Base-by-base conservation (phyloP, 2,797 vertebrate species). In the Argyrosomus regius region DNA sequence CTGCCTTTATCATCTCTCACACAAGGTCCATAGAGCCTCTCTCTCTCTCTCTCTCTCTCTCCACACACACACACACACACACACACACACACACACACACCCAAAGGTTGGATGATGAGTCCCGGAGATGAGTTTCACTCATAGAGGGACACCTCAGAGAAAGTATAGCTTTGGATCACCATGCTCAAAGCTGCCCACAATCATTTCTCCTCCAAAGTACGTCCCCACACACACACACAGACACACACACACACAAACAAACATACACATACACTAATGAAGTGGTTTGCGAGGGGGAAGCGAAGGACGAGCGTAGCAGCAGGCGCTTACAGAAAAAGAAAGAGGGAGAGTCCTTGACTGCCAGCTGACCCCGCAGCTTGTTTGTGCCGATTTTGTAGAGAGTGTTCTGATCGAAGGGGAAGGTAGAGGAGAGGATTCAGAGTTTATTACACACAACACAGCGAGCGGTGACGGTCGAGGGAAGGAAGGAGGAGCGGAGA, bases 311-410 rank as follows among this genome's bases (percentile, higher is more conserved):
- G 64, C 9, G 9, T 50, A 26, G 79, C 80, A 86, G 86, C 82
- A 80, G 75, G 81, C 83, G 80, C 85, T 90, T 86, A 83, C 35
- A 62, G 70, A 78, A 65, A 80, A 81, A 91, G 88, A 91, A 82
- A 88, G 81, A 83, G 78, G 83, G 78, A 86, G 89, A 92, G 90
- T 92, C 92, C 90, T 92, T 92, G 92, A 92, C 92, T 91, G 90
- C 72, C 20, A 62, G 46, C 86, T 89, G 91, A 92, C 88, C 90
- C 74, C 20, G 22, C 59, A 85, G 86, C 87, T 91, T 91, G 91
- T 93, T 93, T 92, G 88, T 91, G 85, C 72, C 57, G 39, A 87
- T 80, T 91, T 80, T 75, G 72, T 83, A 64, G 78, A 63, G 64
- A 75, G 72, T 8, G 28, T 74, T 85, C 17, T 69, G 72, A 86